phyloP scores from a whole-genome alignment of 2,888 invertebrate species.

The Amblyjoppa proteus region DNA sequence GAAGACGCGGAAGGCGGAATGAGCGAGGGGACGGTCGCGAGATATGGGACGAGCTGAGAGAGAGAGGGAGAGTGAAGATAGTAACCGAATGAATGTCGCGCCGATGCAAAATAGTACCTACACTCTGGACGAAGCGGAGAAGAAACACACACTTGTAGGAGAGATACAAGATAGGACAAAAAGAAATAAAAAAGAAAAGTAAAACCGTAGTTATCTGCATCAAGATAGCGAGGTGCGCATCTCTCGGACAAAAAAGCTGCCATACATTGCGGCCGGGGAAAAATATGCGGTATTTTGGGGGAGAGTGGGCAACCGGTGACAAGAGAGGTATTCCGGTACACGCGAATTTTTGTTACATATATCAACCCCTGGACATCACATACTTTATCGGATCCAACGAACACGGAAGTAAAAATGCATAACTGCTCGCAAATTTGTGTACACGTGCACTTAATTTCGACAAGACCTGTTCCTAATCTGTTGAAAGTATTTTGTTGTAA shows the following conservation, averaged over 20 bases:
- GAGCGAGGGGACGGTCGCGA: conserved; percentile 22
- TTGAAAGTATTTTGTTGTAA: background rate
- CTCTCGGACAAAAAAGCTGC: conserved; percentile 22
- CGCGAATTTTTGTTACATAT: background rate
- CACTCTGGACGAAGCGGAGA: conserved; percentile 16
- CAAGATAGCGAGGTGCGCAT: conserved; percentile 69
- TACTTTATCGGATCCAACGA: background rate
- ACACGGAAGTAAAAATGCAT: background rate
- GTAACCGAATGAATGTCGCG: conserved; percentile 4
- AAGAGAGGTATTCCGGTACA: conserved; percentile 10
- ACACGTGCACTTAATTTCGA: background rate
- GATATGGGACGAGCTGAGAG: conserved; percentile 7
- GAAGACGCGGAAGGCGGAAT: conserved; percentile 35
- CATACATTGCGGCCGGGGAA: background rate
- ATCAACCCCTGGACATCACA: background rate
- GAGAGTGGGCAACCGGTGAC: background rate
- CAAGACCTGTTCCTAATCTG: background rate
- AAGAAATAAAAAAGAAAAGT: conserved; percentile 20
- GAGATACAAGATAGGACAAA: conserved; percentile 34
- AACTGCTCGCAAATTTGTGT: background rate
- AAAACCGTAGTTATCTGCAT: conserved; percentile 73
- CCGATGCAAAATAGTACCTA: conserved; percentile 24
- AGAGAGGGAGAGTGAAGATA: conserved; percentile 13
- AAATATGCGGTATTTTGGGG: conserved; percentile 1
- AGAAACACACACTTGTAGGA: conserved; percentile 16